Conservation (phyloP, 35 echinoderm and acorn worm genomes). For the Patiria miniata region DNA sequence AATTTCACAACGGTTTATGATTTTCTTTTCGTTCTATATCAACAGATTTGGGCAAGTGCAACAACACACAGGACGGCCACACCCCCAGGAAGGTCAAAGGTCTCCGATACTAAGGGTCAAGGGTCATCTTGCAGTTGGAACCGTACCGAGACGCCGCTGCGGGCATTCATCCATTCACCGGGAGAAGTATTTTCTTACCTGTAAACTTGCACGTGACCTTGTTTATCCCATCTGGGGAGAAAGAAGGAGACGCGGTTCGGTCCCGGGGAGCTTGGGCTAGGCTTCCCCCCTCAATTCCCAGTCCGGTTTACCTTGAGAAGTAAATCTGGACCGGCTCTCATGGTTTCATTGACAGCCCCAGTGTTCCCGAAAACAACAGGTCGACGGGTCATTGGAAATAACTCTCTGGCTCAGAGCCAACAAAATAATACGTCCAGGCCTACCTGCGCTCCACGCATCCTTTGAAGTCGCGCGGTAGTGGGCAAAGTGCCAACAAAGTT, state of each 20-base stretch:
- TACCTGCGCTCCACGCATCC: conserved; percentile 8
- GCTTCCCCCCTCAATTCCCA: background rate
- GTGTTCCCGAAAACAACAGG: conserved; percentile 3
- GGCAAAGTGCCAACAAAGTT: background rate
- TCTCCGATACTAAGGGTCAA: background rate
- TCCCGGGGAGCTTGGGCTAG: conserved; percentile 2
- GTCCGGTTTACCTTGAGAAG: background rate
- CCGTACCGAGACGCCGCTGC: background rate
- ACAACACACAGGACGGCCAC: conserved; percentile 1
- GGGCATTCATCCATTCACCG: background rate
- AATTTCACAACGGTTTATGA: background rate
- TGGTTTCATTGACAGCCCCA: background rate
- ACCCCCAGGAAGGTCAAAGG: conserved; percentile 12
- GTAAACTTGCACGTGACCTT: background rate
- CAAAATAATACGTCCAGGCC: background rate
- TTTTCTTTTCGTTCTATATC: background rate
- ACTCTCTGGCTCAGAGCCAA: background rate
- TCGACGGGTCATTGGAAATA: conserved; percentile 1
- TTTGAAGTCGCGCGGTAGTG: conserved; percentile 3
- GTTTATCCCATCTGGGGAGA: background rate
- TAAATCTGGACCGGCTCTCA: background rate
- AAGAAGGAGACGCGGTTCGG: background rate
- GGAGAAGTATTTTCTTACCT: background rate
- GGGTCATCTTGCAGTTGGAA: background rate
- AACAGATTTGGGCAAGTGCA: conserved; percentile 21